Evolutionary conservation across 2,888 invertebrate species (phyloP).

Genomic region (Tyria jacobaeae): DNA sequence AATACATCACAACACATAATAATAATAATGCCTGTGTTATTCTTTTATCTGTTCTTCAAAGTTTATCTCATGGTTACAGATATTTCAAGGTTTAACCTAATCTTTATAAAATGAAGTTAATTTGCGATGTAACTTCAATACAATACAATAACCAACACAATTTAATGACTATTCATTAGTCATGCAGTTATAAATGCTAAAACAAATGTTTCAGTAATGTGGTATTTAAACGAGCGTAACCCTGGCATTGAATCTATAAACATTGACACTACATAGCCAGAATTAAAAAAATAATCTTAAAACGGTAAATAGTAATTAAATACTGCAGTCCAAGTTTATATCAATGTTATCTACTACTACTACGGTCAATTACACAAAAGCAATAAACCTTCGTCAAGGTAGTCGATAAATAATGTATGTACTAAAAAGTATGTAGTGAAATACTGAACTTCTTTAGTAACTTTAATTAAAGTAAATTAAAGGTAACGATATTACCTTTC

Average conservation of each 20-base stretch:
- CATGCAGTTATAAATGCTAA: slow-evolving; percentile 21
- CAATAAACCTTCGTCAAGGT: slow-evolving; percentile 32
- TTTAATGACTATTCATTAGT: slow-evolving; percentile 14
- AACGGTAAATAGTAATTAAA: slow-evolving; percentile 1
- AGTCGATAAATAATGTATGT: slow-evolving; percentile 15
- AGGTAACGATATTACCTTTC: background rate
- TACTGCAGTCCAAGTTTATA: slow-evolving; percentile 14
- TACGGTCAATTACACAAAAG: slow-evolving; percentile 29
- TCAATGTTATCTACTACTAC: slow-evolving; percentile 31
- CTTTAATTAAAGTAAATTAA: no score
- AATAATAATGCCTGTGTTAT: slow-evolving; percentile 24
- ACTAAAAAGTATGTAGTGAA: slow-evolving; percentile 15
- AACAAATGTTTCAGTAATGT: slow-evolving; percentile 31
- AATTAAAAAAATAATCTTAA: background rate
- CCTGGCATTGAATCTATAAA: slow-evolving; percentile 33
- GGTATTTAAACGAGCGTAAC: slow-evolving; percentile 21
- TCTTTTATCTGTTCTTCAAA: slow-evolving; percentile 58
- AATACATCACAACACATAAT: slow-evolving; percentile 5
- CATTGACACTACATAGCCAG: slow-evolving; percentile 11
- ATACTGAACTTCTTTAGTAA: background rate
- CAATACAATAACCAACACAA: slow-evolving; percentile 23
- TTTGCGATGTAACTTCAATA: slow-evolving; percentile 13
- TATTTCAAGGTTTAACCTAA: slow-evolving; percentile 65
- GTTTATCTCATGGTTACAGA: slow-evolving; percentile 63
- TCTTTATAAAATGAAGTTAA: slow-evolving; percentile 56